Evolutionary conservation across 1,140 invertebrate genomes (phyloP).

Genomic region (Papilio glaucus): DNA sequence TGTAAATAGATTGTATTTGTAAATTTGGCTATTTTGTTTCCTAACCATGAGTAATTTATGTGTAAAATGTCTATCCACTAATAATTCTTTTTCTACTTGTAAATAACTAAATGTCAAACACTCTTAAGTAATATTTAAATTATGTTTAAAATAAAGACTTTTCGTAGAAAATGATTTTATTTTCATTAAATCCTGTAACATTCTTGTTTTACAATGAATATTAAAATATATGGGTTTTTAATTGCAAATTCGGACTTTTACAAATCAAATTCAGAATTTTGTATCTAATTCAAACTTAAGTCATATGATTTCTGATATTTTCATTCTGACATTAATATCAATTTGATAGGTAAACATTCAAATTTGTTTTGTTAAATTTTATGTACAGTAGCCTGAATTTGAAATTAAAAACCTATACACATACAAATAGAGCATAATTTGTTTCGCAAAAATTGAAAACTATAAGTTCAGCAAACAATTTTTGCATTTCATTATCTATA

Average conservation of each 20-base stretch:
- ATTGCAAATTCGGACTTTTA: too few relatives aligned
- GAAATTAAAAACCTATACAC: too few relatives aligned
- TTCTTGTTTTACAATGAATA: background rate
- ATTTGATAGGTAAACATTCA: too few relatives aligned
- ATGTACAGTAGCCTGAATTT: too few relatives aligned
- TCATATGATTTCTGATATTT: too few relatives aligned
- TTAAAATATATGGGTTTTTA: too few relatives aligned
- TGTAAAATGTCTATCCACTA: constrained; percentile 56
- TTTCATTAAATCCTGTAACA: constrained; percentile 18
- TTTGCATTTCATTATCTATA: background rate
- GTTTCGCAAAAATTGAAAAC: background rate
- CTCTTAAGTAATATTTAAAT: constrained; percentile 62
- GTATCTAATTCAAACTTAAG: too few relatives aligned
- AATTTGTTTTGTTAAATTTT: too few relatives aligned
- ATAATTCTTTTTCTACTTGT: constrained; percentile 61
- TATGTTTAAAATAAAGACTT: constrained; percentile 74
- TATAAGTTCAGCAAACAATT: background rate
- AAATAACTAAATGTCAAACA: constrained; percentile 67
- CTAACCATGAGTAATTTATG: constrained; percentile 25
- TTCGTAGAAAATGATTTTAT: constrained; percentile 21
- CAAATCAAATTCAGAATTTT: too few relatives aligned
- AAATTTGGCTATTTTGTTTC: constrained; percentile 14
- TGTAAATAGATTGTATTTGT: constrained; percentile 34
- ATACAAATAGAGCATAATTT: too few relatives aligned
- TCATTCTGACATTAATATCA: too few relatives aligned